A percentile compares a stretch with the other conserved stretches of the same genome.
phyloP scores from a whole-genome alignment of 2,888 invertebrate genomes.

The Prosopocoilus inquinatus region DNA sequence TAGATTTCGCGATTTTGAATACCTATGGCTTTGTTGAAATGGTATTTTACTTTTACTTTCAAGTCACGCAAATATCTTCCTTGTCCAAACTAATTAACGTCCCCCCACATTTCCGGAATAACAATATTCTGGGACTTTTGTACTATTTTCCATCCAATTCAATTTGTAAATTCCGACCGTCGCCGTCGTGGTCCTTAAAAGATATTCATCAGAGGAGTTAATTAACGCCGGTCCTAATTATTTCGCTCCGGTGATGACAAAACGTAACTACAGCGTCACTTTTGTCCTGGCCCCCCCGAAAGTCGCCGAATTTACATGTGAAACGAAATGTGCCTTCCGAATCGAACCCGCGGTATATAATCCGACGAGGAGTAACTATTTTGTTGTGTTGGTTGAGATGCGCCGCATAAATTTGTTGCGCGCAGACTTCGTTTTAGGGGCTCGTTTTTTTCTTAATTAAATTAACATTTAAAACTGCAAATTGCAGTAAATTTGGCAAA shows the following conservation, averaged over 20 bases:
- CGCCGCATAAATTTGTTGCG: neutral
- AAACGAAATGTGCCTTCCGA: neutral
- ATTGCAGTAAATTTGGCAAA: slow-evolving; percentile 1
- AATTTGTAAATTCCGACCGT: slow-evolving; percentile 4
- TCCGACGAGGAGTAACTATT: neutral
- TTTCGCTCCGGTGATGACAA: neutral
- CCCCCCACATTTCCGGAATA: neutral
- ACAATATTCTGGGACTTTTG: neutral
- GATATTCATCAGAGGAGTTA: slow-evolving; percentile 2
- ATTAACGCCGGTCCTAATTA: slow-evolving; percentile 1
- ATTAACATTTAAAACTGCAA: neutral
- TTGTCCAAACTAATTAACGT: too few relatives aligned
- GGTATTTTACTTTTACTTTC: too few relatives aligned
- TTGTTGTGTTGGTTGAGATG: too few relatives aligned
- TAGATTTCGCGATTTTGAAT: too few relatives aligned
- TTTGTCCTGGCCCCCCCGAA: neutral
- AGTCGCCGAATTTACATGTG: slow-evolving; percentile 1
- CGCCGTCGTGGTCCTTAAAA: neutral
- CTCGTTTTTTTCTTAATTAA: neutral
- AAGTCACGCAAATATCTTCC: too few relatives aligned
- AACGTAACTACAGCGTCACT: neutral
- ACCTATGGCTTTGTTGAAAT: too few relatives aligned
- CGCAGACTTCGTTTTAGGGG: neutral
- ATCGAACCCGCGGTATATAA: neutral
- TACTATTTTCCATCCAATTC: neutral